Evolutionary conservation across 2,113 vertebrate genomes (phyloP), one percentile per base, ranked within the genome.

Genomic region (Arvicanthis niloticus): DNA sequence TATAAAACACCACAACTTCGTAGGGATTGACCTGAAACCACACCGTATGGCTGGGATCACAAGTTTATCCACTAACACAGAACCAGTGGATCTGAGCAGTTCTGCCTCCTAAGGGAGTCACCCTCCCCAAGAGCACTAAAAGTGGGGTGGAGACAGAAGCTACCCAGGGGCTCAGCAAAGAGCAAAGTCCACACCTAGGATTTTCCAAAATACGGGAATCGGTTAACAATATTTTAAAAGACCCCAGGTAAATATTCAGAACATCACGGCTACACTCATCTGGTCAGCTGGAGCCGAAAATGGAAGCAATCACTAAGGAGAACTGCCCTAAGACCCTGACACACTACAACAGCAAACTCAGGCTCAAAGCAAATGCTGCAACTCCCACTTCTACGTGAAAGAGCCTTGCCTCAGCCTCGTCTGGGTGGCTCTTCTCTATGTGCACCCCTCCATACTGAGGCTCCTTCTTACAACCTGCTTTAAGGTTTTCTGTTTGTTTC

Each of bases 351-450:
- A 75, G 45, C 29, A 93, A 40, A 53, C 17, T 26, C 1, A 0
- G 16, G 31, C 31, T 81, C 40, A 12, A 67, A 68, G 5, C 40
- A 10, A 7, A 31, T 0, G 22, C 24, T 62, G 7, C 56, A 26
- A 42, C 3, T 24, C 13, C 1, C 5, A 81, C 40, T 48, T 24
- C 58, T 37, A 12, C 16, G 73, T 0, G 45, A 9, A 31, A 1
- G 22, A 6, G 1, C 45, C 91, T 60, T 4, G 37, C 42, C 40
- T 72, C 76, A 6, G 17, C 42, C 65, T 70, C 60, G 56, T 82
- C 31, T 45, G 26, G 12, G 3, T 0, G 21, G 31, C 19, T 67
- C n/a, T 5, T 1, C 82, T 34, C 40, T 22, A 65, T 0, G 3
- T 31, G 22, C 7, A 10, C 4, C 58, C 13, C n/a, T 58, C 53